These are phyloP conservation scores for Morinoia aosen DNA, from an alignment of 2,888 invertebrate genomes.

Conservation along the genomic window DNA sequence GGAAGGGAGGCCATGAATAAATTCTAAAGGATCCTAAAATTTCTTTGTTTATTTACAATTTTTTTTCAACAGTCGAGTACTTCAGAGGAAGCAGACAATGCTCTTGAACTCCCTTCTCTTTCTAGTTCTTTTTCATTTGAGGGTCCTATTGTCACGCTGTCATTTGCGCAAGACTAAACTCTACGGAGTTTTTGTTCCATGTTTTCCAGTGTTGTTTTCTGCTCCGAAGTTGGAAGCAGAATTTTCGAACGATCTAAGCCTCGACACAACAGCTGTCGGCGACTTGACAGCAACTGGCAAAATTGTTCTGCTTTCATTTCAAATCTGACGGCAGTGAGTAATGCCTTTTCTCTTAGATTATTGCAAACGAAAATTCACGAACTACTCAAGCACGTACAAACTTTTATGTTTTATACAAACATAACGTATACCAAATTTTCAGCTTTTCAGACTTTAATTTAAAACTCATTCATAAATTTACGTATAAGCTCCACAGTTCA, in stretches of 20 bases:
- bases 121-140: background rate
- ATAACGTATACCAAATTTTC: background rate
- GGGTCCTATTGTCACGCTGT: background rate
- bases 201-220: conserved; percentile 32
- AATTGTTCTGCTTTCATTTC: conserved; percentile 42
- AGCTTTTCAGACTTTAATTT: background rate
- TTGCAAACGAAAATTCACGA: background rate
- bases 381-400: background rate
- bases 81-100: background rate
- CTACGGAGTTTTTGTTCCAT: background rate
- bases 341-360: background rate
- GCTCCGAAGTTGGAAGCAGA: background rate
- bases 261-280: conserved; percentile 28
- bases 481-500: background rate
- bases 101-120: background rate
- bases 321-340: background rate
- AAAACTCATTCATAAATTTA: background rate
- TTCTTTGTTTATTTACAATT: background rate
- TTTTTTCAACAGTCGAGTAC: background rate
- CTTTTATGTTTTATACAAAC: background rate
- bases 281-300: conserved; percentile 24
- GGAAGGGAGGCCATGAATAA: background rate
- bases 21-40: background rate
- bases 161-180: conserved; percentile 19
- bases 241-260: background rate